Percentiles rank a stretch among this genome's conserved stretches.
These are phyloP conservation scores for Syngnathus scovelli DNA, from an alignment of 2,113 vertebrate species.

Conservation along the genomic window DNA sequence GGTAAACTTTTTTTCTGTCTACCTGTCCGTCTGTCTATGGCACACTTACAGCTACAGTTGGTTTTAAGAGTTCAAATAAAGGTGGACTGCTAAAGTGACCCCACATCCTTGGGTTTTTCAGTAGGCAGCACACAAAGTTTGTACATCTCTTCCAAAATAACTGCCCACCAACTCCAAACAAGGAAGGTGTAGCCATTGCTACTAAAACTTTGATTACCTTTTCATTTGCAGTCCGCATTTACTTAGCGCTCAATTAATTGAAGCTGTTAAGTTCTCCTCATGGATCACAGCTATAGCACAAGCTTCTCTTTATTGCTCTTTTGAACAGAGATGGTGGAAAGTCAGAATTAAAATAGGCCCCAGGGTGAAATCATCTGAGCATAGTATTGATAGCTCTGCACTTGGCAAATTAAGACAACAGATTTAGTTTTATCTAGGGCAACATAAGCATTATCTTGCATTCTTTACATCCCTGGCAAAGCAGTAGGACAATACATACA, in stretches of 20 bases:
- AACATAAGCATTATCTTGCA: background rate
- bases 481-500: background rate
- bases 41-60: too few relatives aligned
- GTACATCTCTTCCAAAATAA: background rate
- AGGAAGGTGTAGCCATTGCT: background rate
- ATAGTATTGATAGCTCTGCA: background rate
- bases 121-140: background rate
- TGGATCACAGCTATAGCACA: background rate
- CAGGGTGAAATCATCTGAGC: slow-evolving; percentile 1
- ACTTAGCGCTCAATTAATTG: background rate
- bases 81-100: background rate
- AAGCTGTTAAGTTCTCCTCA: slow-evolving; percentile 3
- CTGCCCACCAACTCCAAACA: background rate
- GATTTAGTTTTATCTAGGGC: background rate
- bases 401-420: slow-evolving; percentile 7
- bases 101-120: background rate
- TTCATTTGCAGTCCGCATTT: slow-evolving; percentile 1
- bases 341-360: background rate
- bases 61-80: too few relatives aligned
- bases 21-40: too few relatives aligned
- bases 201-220: slow-evolving; percentile 4
- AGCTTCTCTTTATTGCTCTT: background rate
- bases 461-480: background rate
- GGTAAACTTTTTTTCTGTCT: too few relatives aligned
- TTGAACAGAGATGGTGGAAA: background rate